Evolutionary conservation across 2,888 invertebrate genomes (phyloP), one percentile per base, ranked within the genome.

Genomic region (Cristatella mucedo): DNA sequence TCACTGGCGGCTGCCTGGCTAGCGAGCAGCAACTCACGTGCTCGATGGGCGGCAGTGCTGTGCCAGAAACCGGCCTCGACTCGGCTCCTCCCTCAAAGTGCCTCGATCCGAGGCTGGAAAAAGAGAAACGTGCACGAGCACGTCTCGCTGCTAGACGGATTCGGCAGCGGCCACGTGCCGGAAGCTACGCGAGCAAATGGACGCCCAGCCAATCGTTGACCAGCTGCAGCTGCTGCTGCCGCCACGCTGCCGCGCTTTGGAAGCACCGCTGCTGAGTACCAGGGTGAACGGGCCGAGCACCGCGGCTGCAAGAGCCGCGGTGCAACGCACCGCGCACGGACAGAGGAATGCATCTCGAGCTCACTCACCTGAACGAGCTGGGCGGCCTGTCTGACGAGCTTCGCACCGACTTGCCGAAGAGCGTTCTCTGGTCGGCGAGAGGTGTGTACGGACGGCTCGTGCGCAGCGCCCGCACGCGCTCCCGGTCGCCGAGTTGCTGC

Each of bases 371-470:
- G 45, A 63, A 60, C 22, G 61, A 55, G 52, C 64, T 64, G 11
- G 64, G 60, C 20, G 65, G 64, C 44, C 65, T 46, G 19, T 55
- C 54, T 34, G 57, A 55, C 22, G 57, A 54, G 33, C 52, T 51
- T 38, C 61, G 50, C 15, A 49, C 48, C 32, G 57, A 59, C 9
- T 54, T 46, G 19, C 79, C 78, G 66, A 81, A 84, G 6, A 84
- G 70, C 13, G 78, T 76, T 22, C 84, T 72, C 48, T 80, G 77
- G 29, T 80, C 76, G 47, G 82, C 82, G 29, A 79, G 73, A 6
- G 84, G 84, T 9, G 85, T 85, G 61, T 78, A 82, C 5, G 84
- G 84, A n/a, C 85, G 72, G 41, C 79, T 76, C 34, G 84, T 84
- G 55, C 77, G 76, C 44, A 85, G 70, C 32, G 78, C 73, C 22